A percentile compares a stretch with the other conserved stretches of the same genome.
phyloP scores from a whole-genome alignment of 2,113 vertebrate species.

The Aepyceros melampus region DNA sequence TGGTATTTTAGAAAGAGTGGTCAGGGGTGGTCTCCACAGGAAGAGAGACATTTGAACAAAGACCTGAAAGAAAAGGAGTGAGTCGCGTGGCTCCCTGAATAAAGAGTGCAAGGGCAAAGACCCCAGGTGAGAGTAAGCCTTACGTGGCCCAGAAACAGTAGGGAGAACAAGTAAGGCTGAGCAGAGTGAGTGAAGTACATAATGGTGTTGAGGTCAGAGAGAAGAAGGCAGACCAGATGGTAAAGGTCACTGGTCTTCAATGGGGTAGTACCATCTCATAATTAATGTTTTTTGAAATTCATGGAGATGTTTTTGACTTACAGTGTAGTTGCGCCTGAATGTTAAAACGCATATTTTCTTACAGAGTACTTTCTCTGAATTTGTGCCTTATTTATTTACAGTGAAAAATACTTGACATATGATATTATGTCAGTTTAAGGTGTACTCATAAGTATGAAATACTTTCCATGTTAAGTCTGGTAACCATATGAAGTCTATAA shows the following conservation, averaged over 20 bases:
- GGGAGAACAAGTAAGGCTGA: neutral
- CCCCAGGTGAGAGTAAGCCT: neutral
- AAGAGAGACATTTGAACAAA: neutral
- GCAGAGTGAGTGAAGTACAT: neutral
- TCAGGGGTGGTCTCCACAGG: neutral
- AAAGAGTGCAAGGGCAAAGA: neutral
- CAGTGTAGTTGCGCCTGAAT: neutral
- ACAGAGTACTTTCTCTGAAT: neutral
- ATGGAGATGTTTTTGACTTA: neutral
- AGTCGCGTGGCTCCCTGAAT: neutral
- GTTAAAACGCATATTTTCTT: neutral
- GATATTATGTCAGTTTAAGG: neutral
- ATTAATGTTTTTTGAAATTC: neutral
- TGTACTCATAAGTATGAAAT: neutral
- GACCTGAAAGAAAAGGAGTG: neutral
- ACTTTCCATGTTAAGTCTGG: neutral
- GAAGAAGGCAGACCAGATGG: neutral
- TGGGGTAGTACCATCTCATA: too few relatives aligned
- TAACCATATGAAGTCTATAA: neutral
- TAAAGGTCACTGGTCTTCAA: neutral
- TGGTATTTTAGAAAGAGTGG: neutral
- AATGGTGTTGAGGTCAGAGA: neutral
- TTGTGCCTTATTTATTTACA: neutral
- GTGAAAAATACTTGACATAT: neutral
- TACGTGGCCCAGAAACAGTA: accelerated